Base-by-base conservation (phyloP, 2,797 vertebrate species). In the Sebastes vulpes region DNA sequence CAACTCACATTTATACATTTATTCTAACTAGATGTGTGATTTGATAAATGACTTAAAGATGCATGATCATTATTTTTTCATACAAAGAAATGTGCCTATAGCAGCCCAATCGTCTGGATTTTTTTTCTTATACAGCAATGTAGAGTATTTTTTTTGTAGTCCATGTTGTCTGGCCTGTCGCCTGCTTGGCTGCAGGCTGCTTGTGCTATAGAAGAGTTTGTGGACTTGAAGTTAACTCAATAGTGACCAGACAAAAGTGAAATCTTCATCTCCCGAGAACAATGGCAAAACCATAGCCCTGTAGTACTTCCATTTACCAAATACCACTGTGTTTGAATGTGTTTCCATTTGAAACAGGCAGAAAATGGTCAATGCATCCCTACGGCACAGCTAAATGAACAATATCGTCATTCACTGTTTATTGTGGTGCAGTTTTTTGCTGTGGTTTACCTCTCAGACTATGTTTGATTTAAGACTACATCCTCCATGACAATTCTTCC, bases 211-310 rank as follows among this genome's bases (percentile, higher is more conserved):
- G 84, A 82, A 82, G 88, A 89, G 83, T 94, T 91, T 76, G 79
- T 84, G 89, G 87, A 83, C 70, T 86, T 87, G 57, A 67, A 82
- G 61, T 94, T 89, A 92, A 94, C 90, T 89, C 89, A 92, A 61
- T 90, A 92, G 48, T 85, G 79, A 81, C 89, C 84, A 84, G 74
- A 84, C 75, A 66, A 53, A 86, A 84, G 53, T 81, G 0, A 70
- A 83, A 61, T 42, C 21, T 84, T 35, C 20, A 63, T 72, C 6
- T 77, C 28, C 21, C 5, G n/a, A 3, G 18, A 69, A 11, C 10
- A 87, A 65, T 28, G 54, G 58, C 16, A 29, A 66, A 65, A 52
- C 6, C 16, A 56, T 3, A 56, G 0, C 23, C 12, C 42, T 57
- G 1, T 11, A 12, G 42, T 26, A 21, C 14, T 28, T 71, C 2